These are phyloP conservation scores for Arctia plantaginis DNA, from an alignment of 2,888 invertebrate genomes.

Conservation along the genomic window DNA sequence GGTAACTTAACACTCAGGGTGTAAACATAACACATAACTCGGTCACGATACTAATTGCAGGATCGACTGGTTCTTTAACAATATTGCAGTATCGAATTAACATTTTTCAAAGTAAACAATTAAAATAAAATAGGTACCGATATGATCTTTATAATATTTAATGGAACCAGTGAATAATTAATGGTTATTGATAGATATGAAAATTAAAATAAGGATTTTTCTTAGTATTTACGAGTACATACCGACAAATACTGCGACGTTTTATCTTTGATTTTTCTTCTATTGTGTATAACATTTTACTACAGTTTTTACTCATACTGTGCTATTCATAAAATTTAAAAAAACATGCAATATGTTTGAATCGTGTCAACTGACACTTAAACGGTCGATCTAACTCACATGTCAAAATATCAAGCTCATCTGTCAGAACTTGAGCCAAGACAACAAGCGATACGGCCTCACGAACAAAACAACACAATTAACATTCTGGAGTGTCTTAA, in stretches of 20 bases:
- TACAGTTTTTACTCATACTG: not conserved
- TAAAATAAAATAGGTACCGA: not conserved
- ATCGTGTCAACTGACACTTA: not conserved
- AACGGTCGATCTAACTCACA: not conserved
- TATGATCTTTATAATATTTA: not conserved
- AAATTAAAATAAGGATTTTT: no score
- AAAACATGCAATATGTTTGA: not conserved
- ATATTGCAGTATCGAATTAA: not conserved
- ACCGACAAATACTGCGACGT: no score
- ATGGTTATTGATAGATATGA: no score
- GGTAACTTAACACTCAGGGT: conserved; percentile 22
- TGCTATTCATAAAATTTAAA: not conserved
- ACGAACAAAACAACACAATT: conserved; percentile 61
- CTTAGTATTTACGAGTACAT: no score
- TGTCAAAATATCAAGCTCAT: conserved; percentile 22
- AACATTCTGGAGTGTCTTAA: conserved; percentile 57
- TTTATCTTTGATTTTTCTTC: not conserved
- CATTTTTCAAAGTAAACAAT: no score
- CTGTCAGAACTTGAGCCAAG: conserved; percentile 30
- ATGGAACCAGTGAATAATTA: not conserved
- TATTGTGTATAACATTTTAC: not conserved
- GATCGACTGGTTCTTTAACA: not conserved
- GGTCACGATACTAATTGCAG: conserved; percentile 2
- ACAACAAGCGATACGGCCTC: conserved; percentile 28
- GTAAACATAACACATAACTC: conserved; percentile 24